Evolutionary conservation across 2,888 invertebrate genomes (phyloP).

Genomic region (Syrista parreyssii): DNA sequence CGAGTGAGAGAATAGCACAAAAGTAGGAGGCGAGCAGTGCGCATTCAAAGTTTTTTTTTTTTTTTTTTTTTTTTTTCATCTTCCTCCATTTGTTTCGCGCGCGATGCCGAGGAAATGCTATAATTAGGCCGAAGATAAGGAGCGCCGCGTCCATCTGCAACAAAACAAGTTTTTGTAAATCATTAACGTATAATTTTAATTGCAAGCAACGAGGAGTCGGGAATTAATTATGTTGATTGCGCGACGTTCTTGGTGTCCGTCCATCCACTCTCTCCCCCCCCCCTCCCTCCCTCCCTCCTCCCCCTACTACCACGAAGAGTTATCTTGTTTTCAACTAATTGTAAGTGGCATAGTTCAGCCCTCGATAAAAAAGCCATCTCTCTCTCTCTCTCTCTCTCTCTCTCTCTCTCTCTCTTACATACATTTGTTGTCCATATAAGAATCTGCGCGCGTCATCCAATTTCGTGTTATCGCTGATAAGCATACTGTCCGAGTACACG

Average conservation of each 20-base stretch:
- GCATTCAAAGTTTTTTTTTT: constrained; percentile 29
- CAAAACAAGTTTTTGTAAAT: constrained; percentile 61
- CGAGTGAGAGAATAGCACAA: not conserved
- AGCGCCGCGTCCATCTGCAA: constrained; percentile 38
- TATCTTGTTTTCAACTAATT: constrained; percentile 63
- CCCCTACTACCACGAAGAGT: constrained; percentile 32
- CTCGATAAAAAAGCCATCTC: constrained; percentile 16
- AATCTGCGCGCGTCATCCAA: not conserved
- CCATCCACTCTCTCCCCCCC: constrained; percentile 15
- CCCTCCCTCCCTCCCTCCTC: constrained; percentile 27
- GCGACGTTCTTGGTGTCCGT: constrained; percentile 19
- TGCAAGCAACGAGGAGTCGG: constrained; percentile 47
- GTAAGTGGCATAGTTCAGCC: constrained; percentile 55
- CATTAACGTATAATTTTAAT: constrained; percentile 61
- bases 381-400: not conserved
- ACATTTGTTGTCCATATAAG: not conserved
- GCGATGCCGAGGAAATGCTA: constrained; percentile 35
- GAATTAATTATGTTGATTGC: constrained; percentile 58
- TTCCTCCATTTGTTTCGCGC: constrained; percentile 40
- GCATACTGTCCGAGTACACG: not conserved
- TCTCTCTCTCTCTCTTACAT: not conserved
- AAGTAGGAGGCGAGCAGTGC: no score
- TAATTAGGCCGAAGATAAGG: constrained; percentile 59
- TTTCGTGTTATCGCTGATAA: not conserved
- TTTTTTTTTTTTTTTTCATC: constrained; percentile 42